These are phyloP conservation scores for Aurelia sp. DNA, from an alignment of 30 jellyfish, hydroid and myxozoan species.

Conservation along the genomic window DNA sequence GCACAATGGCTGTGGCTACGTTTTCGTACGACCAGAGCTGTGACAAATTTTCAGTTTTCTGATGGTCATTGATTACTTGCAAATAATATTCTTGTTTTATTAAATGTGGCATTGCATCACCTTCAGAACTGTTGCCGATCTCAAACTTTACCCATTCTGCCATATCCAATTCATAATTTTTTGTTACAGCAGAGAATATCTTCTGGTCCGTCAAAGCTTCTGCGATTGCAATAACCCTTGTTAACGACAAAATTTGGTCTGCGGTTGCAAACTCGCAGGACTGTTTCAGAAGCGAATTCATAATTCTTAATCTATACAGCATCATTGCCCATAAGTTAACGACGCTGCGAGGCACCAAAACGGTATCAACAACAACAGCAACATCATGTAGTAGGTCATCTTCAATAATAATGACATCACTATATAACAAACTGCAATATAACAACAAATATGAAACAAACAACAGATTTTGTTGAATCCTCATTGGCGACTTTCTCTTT, in stretches of 20 bases:
- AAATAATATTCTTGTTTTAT: slow-evolving; percentile 35
- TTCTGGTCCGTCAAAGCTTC: slow-evolving; percentile 4
- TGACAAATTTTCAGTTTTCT: not conserved
- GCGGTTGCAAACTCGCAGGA: too few relatives aligned
- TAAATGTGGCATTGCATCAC: slow-evolving; percentile 13
- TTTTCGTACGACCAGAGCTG: slow-evolving; percentile 5
- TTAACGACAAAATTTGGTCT: too few relatives aligned
- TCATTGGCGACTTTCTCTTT: not conserved
- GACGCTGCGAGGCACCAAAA: slow-evolving; percentile 8
- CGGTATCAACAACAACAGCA: slow-evolving; percentile 7
- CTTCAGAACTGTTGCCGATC: not conserved
- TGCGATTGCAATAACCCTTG: slow-evolving; percentile 18
- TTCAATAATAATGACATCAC: slow-evolving; percentile 29
- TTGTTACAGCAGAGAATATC: not conserved
- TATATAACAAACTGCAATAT: slow-evolving; percentile 1
- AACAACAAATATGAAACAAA: slow-evolving; percentile 38
- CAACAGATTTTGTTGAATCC: not conserved
- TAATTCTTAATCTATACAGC: not conserved
- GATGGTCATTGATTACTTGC: slow-evolving; percentile 5
- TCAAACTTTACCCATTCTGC: slow-evolving; percentile 45
- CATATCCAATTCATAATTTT: not conserved
- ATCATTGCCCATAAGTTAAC: slow-evolving; percentile 20
- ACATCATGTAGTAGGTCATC: slow-evolving; percentile 3
- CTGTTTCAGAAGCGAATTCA: too few relatives aligned
- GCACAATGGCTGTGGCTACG: slow-evolving; percentile 47